Evolutionary conservation across 2,888 invertebrate genomes (phyloP).

Genomic region (Serripes groenlandicus): DNA sequence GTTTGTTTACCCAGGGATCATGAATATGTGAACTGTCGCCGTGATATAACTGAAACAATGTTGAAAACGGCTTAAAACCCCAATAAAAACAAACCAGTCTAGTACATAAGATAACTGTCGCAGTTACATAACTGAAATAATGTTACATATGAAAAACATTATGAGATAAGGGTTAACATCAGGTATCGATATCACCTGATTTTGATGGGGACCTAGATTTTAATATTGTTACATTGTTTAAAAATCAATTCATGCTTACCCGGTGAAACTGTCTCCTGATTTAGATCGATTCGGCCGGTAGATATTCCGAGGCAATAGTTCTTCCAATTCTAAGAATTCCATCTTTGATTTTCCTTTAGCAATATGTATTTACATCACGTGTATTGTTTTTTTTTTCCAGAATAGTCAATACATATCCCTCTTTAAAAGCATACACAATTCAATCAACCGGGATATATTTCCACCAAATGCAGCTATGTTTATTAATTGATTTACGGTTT

Average conservation of each 20-base stretch:
- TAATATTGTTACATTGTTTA: too few relatives aligned
- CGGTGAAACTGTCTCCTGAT: conserved; percentile 9
- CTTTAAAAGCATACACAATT: too few relatives aligned
- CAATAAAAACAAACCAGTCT: not conserved
- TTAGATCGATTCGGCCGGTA: conserved; percentile 3
- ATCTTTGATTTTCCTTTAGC: not conserved
- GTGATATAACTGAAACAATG: too few relatives aligned
- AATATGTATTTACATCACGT: not conserved
- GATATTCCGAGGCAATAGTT: conserved; percentile 3
- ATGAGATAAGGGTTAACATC: not conserved
- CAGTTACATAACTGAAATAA: not conserved
- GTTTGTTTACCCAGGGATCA: too few relatives aligned
- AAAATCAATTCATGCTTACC: not conserved
- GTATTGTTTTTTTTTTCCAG: not conserved
- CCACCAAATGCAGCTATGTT: too few relatives aligned
- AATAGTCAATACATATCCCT: not conserved
- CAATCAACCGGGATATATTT: too few relatives aligned
- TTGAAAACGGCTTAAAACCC: too few relatives aligned
- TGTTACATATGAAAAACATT: not conserved
- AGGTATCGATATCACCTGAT: not conserved
- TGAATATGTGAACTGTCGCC: too few relatives aligned
- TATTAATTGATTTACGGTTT: too few relatives aligned
- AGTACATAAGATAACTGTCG: not conserved
- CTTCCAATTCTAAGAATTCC: conserved; percentile 1
- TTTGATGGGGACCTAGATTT: too few relatives aligned